These are phyloP conservation scores for Percopsis omiscomaycus DNA, from an alignment of 2,797 vertebrate genomes.

Conservation along the genomic window DNA sequence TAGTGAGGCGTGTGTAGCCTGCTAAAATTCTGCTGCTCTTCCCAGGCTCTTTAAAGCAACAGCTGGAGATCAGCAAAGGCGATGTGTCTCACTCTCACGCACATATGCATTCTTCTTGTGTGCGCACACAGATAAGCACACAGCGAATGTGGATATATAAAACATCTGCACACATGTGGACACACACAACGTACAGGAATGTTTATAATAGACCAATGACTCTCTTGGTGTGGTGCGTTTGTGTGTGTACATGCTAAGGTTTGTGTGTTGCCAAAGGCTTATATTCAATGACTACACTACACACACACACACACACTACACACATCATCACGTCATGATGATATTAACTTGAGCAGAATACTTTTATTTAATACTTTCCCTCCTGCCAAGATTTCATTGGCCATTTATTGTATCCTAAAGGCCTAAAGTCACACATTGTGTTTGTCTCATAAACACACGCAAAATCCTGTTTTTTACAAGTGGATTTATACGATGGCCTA, in stretches of 20 bases:
- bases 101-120: background rate
- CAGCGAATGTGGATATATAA: background rate
- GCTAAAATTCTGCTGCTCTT: too few species aligned
- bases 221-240: background rate
- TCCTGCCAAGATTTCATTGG: background rate
- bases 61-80: too few species aligned
- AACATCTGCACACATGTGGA: background rate
- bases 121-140: background rate
- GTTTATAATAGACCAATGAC: background rate
- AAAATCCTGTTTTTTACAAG: conserved; percentile 26
- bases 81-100: too few species aligned
- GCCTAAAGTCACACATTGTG: conserved; percentile 16
- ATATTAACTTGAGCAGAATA: background rate
- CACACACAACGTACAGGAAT: conserved; percentile 7
- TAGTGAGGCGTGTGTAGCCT: too few species aligned
- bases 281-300: background rate
- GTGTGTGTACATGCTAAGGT: background rate
- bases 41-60: too few species aligned
- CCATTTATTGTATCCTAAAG: conserved; percentile 11
- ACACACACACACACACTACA: background rate
- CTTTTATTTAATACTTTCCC: background rate
- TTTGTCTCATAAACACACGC: conserved; percentile 37
- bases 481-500: conserved; percentile 26
- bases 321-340: background rate
- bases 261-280: background rate